Conservation (phyloP, 2,113 vertebrate genomes). For the Rhinopomastus cyanomelas region DNA sequence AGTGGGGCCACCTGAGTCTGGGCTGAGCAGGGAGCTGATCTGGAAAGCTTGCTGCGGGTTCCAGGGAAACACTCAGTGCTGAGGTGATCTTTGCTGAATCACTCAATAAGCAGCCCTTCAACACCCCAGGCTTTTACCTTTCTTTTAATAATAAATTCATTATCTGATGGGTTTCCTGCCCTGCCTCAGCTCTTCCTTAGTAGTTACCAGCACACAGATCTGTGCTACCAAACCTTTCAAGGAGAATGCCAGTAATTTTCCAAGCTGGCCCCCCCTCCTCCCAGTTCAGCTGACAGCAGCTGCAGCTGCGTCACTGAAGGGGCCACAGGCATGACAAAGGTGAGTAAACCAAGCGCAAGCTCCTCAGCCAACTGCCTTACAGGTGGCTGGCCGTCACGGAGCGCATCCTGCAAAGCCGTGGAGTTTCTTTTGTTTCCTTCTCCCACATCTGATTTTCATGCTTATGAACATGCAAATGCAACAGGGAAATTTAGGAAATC, state of each 20-base stretch:
- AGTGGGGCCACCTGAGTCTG: neutral
- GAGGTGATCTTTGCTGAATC: neutral
- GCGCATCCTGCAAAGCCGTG: neutral
- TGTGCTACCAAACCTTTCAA: neutral
- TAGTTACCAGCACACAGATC: neutral
- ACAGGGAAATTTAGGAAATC: constrained; percentile 67
- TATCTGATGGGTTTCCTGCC: neutral
- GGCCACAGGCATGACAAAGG: neutral
- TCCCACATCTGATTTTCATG: constrained; percentile 42
- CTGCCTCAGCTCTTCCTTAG: neutral
- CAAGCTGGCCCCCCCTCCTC: neutral
- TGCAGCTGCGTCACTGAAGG: neutral
- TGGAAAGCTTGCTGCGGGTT: neutral
- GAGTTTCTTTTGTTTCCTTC: constrained; percentile 21
- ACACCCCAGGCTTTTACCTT: neutral
- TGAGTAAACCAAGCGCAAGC: neutral
- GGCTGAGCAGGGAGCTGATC: neutral
- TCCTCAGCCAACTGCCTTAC: neutral
- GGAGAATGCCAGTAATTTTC: constrained; percentile 48
- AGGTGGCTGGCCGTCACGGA: neutral
- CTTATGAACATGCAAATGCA: constrained; percentile 61
- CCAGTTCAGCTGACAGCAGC: neutral
- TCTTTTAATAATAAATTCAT: neutral
- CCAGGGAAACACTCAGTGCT: neutral
- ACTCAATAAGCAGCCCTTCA: neutral